Evolutionary conservation across 2,888 invertebrate species (phyloP).

Genomic region (Leucania comma): DNA sequence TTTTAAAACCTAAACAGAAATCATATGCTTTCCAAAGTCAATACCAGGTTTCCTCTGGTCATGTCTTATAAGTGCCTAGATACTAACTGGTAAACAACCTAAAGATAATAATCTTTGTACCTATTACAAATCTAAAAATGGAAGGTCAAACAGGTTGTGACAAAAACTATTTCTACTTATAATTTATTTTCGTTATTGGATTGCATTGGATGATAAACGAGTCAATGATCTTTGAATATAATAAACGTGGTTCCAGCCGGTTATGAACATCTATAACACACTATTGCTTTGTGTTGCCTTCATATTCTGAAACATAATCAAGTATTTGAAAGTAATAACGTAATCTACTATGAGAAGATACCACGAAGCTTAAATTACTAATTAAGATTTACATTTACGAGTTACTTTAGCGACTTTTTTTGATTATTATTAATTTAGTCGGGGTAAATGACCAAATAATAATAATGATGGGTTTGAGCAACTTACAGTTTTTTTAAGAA

Average conservation of each 20-base stretch:
- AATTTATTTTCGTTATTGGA: background rate
- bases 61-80: constrained; percentile 81
- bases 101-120: background rate
- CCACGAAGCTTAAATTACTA: too few species aligned
- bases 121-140: background rate
- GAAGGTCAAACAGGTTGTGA: too few species aligned
- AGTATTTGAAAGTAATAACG: background rate
- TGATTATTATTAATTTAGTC: too few species aligned
- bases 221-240: background rate
- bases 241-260: background rate
- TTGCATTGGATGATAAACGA: background rate
- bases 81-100: constrained; percentile 82
- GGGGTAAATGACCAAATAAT: too few species aligned
- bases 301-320: background rate
- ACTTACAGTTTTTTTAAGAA: too few species aligned
- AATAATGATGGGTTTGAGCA: too few species aligned
- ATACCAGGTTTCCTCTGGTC: constrained; percentile 78
- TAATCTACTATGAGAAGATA: too few species aligned
- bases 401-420: too few species aligned
- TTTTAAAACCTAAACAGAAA: constrained; percentile 73
- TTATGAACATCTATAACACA: background rate
- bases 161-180: background rate
- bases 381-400: too few species aligned
- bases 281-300: background rate
- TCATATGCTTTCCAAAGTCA: constrained; percentile 71